These are phyloP conservation scores for Galago senegalensis DNA, from an alignment of 2,797 vertebrate genomes.

Conservation along the genomic window DNA sequence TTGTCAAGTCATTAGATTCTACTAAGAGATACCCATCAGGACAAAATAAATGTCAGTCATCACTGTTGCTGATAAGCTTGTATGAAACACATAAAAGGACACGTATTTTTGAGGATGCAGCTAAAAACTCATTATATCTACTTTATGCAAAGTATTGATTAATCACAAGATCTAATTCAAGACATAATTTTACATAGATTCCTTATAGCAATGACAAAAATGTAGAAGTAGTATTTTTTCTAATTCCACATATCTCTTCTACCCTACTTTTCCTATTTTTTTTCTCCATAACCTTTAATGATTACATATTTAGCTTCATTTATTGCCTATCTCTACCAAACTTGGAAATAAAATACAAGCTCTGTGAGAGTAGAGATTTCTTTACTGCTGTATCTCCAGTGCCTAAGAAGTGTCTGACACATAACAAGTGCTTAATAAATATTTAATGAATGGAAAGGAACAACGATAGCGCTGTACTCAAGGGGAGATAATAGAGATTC, in stretches of 20 bases:
- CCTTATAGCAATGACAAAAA: slow-evolving; percentile 26
- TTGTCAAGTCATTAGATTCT: slow-evolving; percentile 39
- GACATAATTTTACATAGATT: neutral
- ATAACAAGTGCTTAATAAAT: slow-evolving; percentile 13
- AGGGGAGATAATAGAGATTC: neutral
- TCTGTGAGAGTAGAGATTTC: neutral
- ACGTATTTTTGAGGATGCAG: slow-evolving; percentile 25
- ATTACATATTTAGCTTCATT: neutral
- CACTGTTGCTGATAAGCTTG: neutral
- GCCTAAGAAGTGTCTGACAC: neutral
- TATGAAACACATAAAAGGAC: slow-evolving; percentile 18
- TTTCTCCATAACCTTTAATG: slow-evolving; percentile 18
- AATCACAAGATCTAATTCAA: slow-evolving; percentile 46
- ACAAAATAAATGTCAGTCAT: slow-evolving; percentile 46
- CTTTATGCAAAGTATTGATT: neutral
- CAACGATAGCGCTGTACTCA: neutral
- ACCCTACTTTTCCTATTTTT: neutral
- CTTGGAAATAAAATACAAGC: slow-evolving; percentile 39
- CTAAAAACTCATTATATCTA: slow-evolving; percentile 8
- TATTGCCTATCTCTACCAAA: slow-evolving; percentile 41
- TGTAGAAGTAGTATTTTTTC: neutral
- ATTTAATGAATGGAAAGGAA: neutral
- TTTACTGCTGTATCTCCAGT: neutral
- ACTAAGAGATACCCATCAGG: neutral
- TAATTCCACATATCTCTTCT: neutral